Evolutionary conservation across 2,797 vertebrate species (phyloP).

Genomic region (Poecilia gillii): DNA sequence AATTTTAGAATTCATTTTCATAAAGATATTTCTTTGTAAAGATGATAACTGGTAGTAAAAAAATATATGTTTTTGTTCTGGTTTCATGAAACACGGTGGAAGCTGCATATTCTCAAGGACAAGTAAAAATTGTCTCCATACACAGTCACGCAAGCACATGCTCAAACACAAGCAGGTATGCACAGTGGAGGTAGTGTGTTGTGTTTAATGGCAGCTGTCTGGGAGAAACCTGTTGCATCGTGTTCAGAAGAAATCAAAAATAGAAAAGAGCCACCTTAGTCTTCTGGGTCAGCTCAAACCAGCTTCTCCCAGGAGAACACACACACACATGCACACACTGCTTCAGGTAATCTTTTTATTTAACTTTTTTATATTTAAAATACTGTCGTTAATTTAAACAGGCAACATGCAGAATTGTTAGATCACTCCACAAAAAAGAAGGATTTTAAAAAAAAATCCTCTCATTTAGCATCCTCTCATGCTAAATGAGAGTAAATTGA

Average conservation of each 20-base stretch:
- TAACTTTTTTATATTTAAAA: constrained; percentile 20
- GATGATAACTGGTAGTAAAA: background rate
- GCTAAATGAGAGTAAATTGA: background rate
- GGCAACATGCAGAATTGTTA: constrained; percentile 3
- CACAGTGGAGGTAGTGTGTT: constrained; percentile 54
- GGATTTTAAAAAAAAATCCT: constrained; percentile 12
- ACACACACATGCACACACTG: background rate
- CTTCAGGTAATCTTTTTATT: constrained; percentile 27
- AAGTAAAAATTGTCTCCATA: constrained; percentile 68
- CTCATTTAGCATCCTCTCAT: too few species aligned
- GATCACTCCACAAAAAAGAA: constrained; percentile 22
- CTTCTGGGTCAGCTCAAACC: constrained; percentile 56
- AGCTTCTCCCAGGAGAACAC: constrained; percentile 27
- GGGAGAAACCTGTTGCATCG: constrained; percentile 72
- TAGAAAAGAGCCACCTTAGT: constrained; percentile 63
- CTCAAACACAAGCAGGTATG: constrained; percentile 18
- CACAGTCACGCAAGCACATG: background rate
- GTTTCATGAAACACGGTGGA: constrained; percentile 51
- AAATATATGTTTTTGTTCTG: background rate
- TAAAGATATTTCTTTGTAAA: background rate
- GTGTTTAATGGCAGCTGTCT: constrained; percentile 72
- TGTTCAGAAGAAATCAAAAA: constrained; percentile 73
- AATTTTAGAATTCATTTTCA: background rate
- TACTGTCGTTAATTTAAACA: constrained; percentile 34
- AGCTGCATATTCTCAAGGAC: constrained; percentile 74